Base-by-base conservation (phyloP, 92 coral and sea anemone genomes). In the Porites evermanni region DNA sequence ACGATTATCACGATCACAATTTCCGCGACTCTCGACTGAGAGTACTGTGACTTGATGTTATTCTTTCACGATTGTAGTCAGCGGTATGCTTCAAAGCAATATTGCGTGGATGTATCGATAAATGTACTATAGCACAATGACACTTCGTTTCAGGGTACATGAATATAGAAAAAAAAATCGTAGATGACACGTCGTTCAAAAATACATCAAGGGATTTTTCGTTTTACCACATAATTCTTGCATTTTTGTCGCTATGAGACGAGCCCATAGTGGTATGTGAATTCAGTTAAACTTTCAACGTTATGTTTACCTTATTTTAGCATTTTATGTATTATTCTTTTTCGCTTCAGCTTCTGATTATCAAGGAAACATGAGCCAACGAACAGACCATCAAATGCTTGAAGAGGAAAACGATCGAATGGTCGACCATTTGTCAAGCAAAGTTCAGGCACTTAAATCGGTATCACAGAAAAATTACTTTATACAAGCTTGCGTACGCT, bases 381-480 rank as follows among this genome's bases (percentile, higher is more conserved):
- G 95, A 85, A 92, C 93, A 77, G 95, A 94, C 76, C 98, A 94
- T 61, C 94, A 94, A 16, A 92, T 96, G 93, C 64, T 96, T 58
- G 99, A 96, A 65, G 99, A 96, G 54, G 99, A 96, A 74, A 96
- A 96, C 52, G 99, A 96, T 19, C 79, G 88, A 69, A 84, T 96
- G 83, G 93, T 92, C 67, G 91, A 95, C 72, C 86, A 80, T 50
- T 79, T 96, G 69, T 89, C 98, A 78, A 90, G 92, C 77, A 96
- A 96, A 93, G 99, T 96, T 38, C 96, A 96, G 80, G 96, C 99
- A 17, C 88, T 96, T 10, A 96, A 96, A 95, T 94, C 99, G 93
- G 98, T 96, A 81, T 50, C 87, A 38, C 29, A 8, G 56, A 10
- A 56, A 56, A 11, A 56, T 56, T 56, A 12, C 8, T 56, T 8